These are phyloP conservation scores for Paramisgurnus dabryanus DNA, from an alignment of 2,113 vertebrate species.

Conservation along the genomic window DNA sequence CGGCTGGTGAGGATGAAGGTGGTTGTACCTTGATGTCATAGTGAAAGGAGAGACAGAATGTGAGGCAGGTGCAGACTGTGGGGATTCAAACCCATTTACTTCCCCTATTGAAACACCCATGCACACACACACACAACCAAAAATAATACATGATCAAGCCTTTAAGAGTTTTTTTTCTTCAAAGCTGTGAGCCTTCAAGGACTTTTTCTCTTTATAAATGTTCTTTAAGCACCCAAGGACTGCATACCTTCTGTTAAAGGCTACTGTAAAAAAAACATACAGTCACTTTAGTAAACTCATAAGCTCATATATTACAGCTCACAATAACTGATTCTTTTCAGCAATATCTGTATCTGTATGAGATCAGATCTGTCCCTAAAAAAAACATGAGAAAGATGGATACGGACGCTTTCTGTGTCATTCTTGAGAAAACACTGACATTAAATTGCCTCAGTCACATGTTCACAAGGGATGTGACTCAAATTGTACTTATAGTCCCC, in stretches of 20 bases:
- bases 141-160: conserved; percentile 21
- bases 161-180: conserved; percentile 1
- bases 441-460: not conserved
- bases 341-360: not conserved
- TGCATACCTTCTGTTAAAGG: conserved; percentile 26
- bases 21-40: conserved; percentile 30
- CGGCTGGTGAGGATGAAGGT: conserved; percentile 1
- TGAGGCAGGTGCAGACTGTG: conserved; percentile 41
- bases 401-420: not conserved
- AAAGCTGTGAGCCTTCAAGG: conserved; percentile 4
- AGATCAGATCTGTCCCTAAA: not conserved
- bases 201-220: conserved; percentile 23
- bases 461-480: not conserved
- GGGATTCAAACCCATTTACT: conserved; percentile 35
- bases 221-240: conserved; percentile 21
- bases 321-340: not conserved
- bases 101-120: conserved; percentile 6
- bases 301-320: not conserved
- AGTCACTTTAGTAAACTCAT: not conserved
- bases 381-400: not conserved
- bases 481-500: not conserved
- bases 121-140: conserved; percentile 11
- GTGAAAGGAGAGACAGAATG: conserved; percentile 41
- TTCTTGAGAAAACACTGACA: conserved; percentile 29
- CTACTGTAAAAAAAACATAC: not conserved